Conservation (phyloP, 1,140 invertebrate genomes). For the Drosophila kohkoa region DNA sequence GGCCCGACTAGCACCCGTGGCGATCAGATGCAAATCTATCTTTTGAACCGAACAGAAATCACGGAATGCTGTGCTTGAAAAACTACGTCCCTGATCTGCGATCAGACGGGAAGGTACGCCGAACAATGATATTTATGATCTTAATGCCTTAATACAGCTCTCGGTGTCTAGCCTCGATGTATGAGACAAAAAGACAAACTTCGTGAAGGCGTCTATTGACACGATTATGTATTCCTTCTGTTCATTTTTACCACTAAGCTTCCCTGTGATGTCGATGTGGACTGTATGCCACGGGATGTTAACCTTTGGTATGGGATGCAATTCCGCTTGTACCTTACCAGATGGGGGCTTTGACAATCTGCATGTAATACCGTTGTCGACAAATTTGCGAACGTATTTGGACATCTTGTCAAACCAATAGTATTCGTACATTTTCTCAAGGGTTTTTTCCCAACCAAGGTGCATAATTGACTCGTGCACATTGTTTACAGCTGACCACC, state of each 20-base stretch:
- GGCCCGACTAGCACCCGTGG: not conserved
- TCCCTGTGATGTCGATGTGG: slow-evolving; percentile 22
- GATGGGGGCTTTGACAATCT: not conserved
- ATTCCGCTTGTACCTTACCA: not conserved
- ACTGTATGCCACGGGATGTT: slow-evolving; percentile 11
- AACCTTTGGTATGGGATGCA: not conserved
- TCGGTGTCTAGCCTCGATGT: not conserved
- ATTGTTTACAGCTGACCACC: no score
- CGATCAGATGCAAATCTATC: slow-evolving; percentile 27
- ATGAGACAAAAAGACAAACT: slow-evolving; percentile 5
- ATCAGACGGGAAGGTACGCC: not conserved
- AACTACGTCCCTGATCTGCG: slow-evolving; percentile 2
- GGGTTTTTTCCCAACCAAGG: not conserved
- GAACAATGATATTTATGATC: not conserved
- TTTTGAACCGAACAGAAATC: slow-evolving; percentile 26
- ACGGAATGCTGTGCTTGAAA: slow-evolving; percentile 10
- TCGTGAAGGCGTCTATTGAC: slow-evolving; percentile 15
- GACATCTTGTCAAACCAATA: not conserved
- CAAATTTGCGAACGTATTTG: not conserved
- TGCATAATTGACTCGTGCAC: no score
- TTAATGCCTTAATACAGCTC: not conserved
- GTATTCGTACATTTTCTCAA: not conserved
- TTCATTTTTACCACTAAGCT: slow-evolving; percentile 20
- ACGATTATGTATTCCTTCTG: slow-evolving; percentile 23
- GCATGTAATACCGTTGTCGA: not conserved